Evolutionary conservation across 2,113 vertebrate species (phyloP), one percentile per base, ranked within the genome.

Genomic region (Nerophis lumbriciformis): DNA sequence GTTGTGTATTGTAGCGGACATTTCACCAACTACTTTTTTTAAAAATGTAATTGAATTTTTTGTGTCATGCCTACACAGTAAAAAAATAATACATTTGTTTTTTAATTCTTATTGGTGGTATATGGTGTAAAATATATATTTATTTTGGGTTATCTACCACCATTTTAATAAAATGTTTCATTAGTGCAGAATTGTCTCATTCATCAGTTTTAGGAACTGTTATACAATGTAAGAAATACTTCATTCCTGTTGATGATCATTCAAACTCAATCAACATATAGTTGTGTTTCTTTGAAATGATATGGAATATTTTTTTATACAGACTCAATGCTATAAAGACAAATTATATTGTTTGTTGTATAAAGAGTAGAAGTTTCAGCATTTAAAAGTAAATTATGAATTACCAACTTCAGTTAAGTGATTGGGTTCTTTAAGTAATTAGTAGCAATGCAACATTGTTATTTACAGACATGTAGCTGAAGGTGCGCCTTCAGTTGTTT

Each of bases 401-500:
- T 42, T 4, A 21, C 10, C 9, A 16, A 56, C 67, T 72, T 64
- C 66, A 52, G 48, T 35, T 42, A 15, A 63, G n/a, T 45, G 63
- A 35, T 45, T 4, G 11, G 3, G 42, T 6, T 45, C 3, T 45
- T 45, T 63, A 75, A 35, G 63, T 69, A 71, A 48, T 12, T 58
- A 59, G 21, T 38, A 53, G 53, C 42, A 35, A 55, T 47, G 42
- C 8, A 51, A 9, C 59, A 38, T 55, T 0, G 0, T 44, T 12
- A 19, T 57, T 44, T 57, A 55, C 38, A 57, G 38, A 42, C 37
- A 21, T 6, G n/a, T 19, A 59, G 21, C 50, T 54, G 1, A 28
- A 59, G 48, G 12, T 10, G 5, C 49, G 5, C 49, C 39, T 81
- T n/a, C 59, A 63, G 61, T 73, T 57, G 61, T 28, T 75, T 72